Evolutionary conservation across 2,888 invertebrate genomes (phyloP).

Genomic region (Gandaritis pyraliata): DNA sequence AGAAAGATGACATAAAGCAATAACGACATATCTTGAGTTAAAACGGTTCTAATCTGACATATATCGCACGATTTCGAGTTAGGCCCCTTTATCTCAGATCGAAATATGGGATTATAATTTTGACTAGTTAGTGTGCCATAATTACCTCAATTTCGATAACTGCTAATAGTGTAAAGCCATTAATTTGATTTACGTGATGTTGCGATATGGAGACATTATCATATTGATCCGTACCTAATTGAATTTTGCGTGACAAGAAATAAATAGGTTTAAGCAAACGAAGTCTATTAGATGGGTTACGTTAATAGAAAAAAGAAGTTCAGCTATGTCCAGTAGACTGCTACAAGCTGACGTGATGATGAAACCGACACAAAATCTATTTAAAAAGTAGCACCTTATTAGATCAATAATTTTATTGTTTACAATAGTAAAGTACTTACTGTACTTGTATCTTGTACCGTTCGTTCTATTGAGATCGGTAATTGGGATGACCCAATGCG

Average conservation of each 20-base stretch:
- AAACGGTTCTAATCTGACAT: too few species aligned
- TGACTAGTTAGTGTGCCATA: not conserved
- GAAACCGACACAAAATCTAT: too few species aligned
- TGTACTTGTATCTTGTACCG: not conserved
- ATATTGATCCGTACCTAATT: not conserved
- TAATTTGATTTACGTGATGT: conserved; percentile 8
- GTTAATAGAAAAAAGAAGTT: too few species aligned
- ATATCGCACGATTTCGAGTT: too few species aligned
- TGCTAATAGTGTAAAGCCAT: conserved; percentile 7
- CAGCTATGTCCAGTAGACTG: too few species aligned
- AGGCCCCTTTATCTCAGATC: not conserved
- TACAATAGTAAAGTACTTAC: not conserved
- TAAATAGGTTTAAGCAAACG: too few species aligned
- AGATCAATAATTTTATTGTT: too few species aligned
- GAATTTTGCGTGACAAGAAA: not conserved
- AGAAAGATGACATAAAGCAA: too few species aligned
- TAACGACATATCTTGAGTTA: too few species aligned
- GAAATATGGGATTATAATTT: not conserved
- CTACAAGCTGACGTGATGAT: too few species aligned
- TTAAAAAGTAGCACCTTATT: too few species aligned
- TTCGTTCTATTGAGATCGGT: conserved; percentile 13
- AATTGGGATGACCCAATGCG: conserved; percentile 15
- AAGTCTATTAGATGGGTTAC: too few species aligned
- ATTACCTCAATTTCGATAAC: conserved; percentile 3
- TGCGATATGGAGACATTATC: not conserved